phyloP scores from a whole-genome alignment of 2,797 vertebrate genomes.

The Spinus pinus region DNA sequence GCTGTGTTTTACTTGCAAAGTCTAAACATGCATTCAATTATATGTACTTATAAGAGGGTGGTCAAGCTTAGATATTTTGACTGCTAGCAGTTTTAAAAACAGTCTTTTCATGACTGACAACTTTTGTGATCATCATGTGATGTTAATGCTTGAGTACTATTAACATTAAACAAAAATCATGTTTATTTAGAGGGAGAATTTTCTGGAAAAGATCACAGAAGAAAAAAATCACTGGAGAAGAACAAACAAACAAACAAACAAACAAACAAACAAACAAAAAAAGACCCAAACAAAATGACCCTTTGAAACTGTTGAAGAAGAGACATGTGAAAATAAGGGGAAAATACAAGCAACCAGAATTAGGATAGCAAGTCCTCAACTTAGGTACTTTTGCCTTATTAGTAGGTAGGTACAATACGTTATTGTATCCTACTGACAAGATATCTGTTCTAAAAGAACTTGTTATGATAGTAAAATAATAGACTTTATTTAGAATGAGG shows the following conservation, averaged over 20 bases:
- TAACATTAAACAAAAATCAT: background rate
- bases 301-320: background rate
- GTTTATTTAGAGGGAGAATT: background rate
- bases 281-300: background rate
- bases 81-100: background rate
- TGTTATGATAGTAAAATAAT: background rate
- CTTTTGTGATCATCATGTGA: background rate
- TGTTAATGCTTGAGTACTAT: background rate
- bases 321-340: background rate
- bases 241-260: background rate
- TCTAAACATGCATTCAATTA: background rate
- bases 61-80: background rate
- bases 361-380: background rate
- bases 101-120: background rate
- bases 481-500: background rate
- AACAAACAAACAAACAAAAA: background rate
- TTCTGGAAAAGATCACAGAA: background rate
- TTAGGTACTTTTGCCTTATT: background rate
- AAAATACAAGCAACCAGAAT: background rate
- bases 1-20: background rate
- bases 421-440: background rate
- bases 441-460: background rate
- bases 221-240: background rate
- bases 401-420: background rate
- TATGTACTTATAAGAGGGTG: accelerated